Evolutionary conservation across 2,797 vertebrate species (phyloP).

Genomic region (Bovichtus variegatus): DNA sequence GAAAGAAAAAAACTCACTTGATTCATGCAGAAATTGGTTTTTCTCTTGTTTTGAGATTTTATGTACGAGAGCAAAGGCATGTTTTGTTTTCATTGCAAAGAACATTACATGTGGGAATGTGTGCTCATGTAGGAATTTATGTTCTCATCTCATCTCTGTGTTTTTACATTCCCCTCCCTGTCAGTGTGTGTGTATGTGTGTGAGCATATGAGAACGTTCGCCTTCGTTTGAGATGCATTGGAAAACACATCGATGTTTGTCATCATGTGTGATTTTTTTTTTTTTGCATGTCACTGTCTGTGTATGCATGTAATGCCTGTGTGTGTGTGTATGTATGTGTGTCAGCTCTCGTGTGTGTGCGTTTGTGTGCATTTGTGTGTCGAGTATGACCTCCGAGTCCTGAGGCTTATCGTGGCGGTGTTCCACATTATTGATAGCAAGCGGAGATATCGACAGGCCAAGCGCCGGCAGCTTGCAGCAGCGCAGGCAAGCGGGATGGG

Average conservation of each 20-base stretch:
- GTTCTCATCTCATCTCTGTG: constrained; percentile 21
- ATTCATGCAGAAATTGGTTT: constrained; percentile 31
- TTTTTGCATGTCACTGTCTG: constrained; percentile 34
- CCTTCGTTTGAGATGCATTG: constrained; percentile 45
- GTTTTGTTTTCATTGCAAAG: constrained; percentile 32
- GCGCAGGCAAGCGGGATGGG: constrained; percentile 87
- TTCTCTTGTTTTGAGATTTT: constrained; percentile 23
- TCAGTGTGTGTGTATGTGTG: background rate
- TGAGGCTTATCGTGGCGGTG: constrained; percentile 89
- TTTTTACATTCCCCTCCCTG: constrained; percentile 24
- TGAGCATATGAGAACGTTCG: background rate
- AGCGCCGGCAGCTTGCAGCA: constrained; percentile 84
- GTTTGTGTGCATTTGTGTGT: constrained; percentile 68
- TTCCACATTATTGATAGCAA: constrained; percentile 97
- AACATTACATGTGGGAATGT: constrained; percentile 43
- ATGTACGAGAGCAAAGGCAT: constrained; percentile 19
- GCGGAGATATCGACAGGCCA: constrained; percentile 97
- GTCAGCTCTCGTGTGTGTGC: constrained; percentile 43
- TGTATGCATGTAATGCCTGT: constrained; percentile 35
- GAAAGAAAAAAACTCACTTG: constrained; percentile 8
- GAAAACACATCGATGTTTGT: constrained; percentile 51
- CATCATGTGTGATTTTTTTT: constrained; percentile 36
- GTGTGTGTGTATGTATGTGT: constrained; percentile 15
- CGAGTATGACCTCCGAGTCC: constrained; percentile 90
- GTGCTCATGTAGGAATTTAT: constrained; percentile 39